phyloP scores from a whole-genome alignment of 1,140 invertebrate genomes.

The Bombus polaris region DNA sequence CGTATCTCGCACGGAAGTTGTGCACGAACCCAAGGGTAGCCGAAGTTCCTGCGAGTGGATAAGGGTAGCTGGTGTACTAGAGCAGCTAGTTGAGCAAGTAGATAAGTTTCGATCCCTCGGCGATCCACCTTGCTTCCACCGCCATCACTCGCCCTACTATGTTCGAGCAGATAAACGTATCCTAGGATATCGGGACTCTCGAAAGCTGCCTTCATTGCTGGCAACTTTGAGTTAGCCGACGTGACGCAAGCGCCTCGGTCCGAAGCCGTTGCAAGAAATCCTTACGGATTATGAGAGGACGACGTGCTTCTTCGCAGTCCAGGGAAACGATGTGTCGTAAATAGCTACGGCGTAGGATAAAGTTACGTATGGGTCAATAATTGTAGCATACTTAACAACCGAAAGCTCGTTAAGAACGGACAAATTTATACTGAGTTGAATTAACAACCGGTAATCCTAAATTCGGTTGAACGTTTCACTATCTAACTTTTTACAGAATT shows the following conservation, averaged over 20 bases:
- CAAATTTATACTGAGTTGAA: neutral
- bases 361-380: constrained; percentile 40
- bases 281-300: constrained; percentile 60
- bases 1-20: constrained; percentile 76
- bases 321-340: constrained; percentile 2
- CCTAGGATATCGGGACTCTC: constrained; percentile 64
- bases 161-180: constrained; percentile 70
- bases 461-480: neutral
- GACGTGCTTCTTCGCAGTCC: constrained; percentile 26
- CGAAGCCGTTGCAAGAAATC: constrained; percentile 50
- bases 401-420: neutral
- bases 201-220: constrained; percentile 50
- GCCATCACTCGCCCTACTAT: constrained; percentile 66
- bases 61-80: constrained; percentile 74
- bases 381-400: neutral
- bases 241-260: constrained; percentile 44
- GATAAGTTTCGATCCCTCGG: constrained; percentile 81
- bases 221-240: constrained; percentile 58
- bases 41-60: constrained; percentile 78
- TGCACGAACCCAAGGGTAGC: constrained; percentile 42
- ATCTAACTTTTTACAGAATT: neutral
- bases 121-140: constrained; percentile 73
- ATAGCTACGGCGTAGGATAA: constrained; percentile 6
- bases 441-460: neutral
- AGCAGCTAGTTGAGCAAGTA: constrained; percentile 81